phyloP scores from a whole-genome alignment of 2,888 invertebrate genomes.

The Parapristionchus giblindavisi region DNA sequence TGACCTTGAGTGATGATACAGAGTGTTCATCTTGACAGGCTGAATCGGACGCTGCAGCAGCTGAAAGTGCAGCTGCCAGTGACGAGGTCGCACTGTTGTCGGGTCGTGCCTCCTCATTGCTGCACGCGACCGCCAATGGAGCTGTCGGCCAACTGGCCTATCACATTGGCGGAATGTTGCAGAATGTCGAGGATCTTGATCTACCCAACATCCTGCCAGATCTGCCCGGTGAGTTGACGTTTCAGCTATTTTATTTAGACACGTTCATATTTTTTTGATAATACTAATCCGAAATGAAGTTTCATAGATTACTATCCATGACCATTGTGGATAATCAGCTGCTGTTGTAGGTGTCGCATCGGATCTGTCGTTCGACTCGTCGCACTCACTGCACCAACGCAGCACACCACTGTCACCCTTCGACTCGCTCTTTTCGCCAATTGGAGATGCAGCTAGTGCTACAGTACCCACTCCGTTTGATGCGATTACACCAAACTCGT shows the following conservation, averaged over 20 bases:
- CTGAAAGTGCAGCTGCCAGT: neutral
- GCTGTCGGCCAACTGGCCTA: constrained; percentile 7
- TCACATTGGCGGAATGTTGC: constrained; percentile 25
- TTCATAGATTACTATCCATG: no score
- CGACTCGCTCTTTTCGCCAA: neutral
- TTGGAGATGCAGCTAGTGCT: no score
- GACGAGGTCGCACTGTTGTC: no score
- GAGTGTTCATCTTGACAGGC: neutral
- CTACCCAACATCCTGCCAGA: constrained; percentile 52
- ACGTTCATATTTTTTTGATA: no score
- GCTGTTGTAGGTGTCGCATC: constrained; percentile 40
- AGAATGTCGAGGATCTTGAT: constrained; percentile 41
- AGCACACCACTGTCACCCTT: neutral
- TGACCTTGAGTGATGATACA: neutral
- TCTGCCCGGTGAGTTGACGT: constrained; percentile 43
- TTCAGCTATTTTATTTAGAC: neutral
- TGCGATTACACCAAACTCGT: no score
- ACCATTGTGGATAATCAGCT: no score
- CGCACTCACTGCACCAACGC: neutral
- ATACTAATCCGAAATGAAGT: no score
- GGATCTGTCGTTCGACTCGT: constrained; percentile 38
- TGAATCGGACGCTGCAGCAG: neutral
- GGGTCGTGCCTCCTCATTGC: no score
- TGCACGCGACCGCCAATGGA: constrained; percentile 10
- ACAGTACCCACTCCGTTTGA: no score